These are phyloP conservation scores for Plecotus auritus DNA, from an alignment of 2,113 vertebrate species.

Conservation along the genomic window DNA sequence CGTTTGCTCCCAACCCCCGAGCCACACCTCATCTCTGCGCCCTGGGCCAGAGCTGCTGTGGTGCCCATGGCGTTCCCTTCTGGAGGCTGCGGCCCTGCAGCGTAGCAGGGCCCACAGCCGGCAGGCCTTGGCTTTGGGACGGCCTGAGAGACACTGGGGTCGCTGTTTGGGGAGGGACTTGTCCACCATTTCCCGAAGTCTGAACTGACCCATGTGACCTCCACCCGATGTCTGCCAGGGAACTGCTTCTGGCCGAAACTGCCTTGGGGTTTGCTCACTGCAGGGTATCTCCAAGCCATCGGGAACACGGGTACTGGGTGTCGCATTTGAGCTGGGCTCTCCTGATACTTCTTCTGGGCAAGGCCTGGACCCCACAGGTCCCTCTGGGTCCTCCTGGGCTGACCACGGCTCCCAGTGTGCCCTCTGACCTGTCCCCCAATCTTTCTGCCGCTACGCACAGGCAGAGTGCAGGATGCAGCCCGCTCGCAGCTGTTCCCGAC, in stretches of 20 bases:
- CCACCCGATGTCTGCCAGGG: accelerated
- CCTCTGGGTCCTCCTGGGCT: not conserved
- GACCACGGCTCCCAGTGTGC: not conserved
- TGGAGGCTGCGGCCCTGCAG: too few relatives aligned
- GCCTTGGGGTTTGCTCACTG: not conserved
- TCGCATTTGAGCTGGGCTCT: not conserved
- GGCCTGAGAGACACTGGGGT: not conserved
- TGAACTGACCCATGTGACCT: not conserved
- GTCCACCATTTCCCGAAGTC: not conserved
- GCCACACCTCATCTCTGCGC: not conserved
- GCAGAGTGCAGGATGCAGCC: not conserved
- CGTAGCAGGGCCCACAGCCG: too few relatives aligned
- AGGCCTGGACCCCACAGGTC: not conserved
- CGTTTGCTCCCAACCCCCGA: not conserved
- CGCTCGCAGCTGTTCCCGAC: not conserved
- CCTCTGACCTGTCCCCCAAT: accelerated
- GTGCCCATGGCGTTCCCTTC: not conserved
- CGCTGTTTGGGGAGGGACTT: not conserved
- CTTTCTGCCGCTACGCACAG: not conserved
- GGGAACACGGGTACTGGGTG: not conserved
- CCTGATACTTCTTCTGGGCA: not conserved
- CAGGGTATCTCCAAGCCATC: not conserved
- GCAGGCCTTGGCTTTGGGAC: not conserved
- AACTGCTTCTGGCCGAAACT: not conserved
- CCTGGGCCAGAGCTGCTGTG: not conserved